Conservation (phyloP, 1,140 invertebrate genomes). For the Aphaenogaster ashmeadi region DNA sequence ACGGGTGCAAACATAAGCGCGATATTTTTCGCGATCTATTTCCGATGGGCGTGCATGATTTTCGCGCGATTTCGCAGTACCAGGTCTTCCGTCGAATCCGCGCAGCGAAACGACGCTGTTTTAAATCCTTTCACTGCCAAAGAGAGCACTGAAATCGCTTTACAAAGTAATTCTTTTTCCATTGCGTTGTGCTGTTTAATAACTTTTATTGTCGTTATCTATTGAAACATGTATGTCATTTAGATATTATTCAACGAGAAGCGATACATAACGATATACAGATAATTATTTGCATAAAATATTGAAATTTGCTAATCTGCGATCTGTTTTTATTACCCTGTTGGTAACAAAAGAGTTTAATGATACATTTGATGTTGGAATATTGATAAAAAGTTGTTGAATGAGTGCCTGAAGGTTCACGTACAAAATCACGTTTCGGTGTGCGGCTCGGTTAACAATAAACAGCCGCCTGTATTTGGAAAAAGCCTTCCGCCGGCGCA, state of each 20-base stretch:
- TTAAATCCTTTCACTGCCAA: background rate
- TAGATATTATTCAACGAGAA: background rate
- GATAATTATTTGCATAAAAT: background rate
- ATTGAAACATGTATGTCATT: background rate
- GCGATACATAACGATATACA: background rate
- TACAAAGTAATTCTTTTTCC: background rate
- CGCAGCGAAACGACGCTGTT: background rate
- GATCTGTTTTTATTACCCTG: background rate
- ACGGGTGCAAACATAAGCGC: conserved; percentile 54
- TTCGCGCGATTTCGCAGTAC: conserved; percentile 19
- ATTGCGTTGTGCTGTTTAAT: background rate
- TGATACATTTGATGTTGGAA: conserved; percentile 12
- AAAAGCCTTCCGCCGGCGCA: conserved; percentile 10
- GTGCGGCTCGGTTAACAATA: background rate
- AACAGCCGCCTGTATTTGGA: background rate
- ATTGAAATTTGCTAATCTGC: background rate
- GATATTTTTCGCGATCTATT: conserved; percentile 70
- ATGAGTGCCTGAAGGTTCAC: background rate
- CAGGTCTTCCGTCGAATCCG: background rate
- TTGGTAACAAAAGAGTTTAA: background rate
- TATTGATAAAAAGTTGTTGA: conserved; percentile 9
- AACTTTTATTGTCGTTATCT: background rate
- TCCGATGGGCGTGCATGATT: conserved; percentile 54
- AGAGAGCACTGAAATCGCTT: background rate
- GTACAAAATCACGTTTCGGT: background rate